phyloP scores from a whole-genome alignment of 1,140 invertebrate species.

The Paralvinella palmiformis region DNA sequence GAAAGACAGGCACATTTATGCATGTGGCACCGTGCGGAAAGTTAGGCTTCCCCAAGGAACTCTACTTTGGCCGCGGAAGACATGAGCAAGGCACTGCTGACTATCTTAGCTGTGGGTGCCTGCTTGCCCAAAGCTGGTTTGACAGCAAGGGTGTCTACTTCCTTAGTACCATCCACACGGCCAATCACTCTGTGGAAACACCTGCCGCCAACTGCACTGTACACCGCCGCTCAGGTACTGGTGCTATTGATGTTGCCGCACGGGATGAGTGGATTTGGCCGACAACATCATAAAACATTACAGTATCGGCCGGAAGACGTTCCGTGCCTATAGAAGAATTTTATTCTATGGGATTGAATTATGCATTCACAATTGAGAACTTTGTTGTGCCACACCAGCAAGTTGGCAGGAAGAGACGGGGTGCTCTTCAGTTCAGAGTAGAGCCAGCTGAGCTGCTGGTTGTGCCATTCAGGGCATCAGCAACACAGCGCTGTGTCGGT shows the following conservation, averaged over 20 bases:
- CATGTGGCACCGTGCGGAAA: slow-evolving; percentile 6
- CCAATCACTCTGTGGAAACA: not conserved
- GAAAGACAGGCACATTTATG: not conserved
- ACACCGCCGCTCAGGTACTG: not conserved
- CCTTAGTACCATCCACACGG: not conserved
- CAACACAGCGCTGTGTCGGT: too few relatives aligned
- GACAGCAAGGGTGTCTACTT: too few relatives aligned
- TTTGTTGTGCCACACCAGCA: not conserved
- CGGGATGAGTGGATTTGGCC: not conserved
- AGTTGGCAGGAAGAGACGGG: not conserved
- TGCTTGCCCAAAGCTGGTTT: not conserved
- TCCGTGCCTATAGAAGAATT: not conserved
- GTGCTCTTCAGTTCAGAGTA: not conserved
- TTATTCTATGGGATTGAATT: not conserved
- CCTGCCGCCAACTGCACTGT: not conserved
- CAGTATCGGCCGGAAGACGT: not conserved
- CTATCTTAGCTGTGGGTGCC: not conserved
- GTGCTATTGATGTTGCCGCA: not conserved
- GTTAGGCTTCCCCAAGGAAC: not conserved
- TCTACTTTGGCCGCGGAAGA: not conserved
- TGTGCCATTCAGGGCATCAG: not conserved
- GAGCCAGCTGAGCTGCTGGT: not conserved
- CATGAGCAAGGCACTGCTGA: not conserved
- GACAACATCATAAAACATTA: not conserved
- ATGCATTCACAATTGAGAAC: not conserved